phyloP scores from a whole-genome alignment of 1,140 invertebrate genomes.

The Dinoponera quadriceps region DNA sequence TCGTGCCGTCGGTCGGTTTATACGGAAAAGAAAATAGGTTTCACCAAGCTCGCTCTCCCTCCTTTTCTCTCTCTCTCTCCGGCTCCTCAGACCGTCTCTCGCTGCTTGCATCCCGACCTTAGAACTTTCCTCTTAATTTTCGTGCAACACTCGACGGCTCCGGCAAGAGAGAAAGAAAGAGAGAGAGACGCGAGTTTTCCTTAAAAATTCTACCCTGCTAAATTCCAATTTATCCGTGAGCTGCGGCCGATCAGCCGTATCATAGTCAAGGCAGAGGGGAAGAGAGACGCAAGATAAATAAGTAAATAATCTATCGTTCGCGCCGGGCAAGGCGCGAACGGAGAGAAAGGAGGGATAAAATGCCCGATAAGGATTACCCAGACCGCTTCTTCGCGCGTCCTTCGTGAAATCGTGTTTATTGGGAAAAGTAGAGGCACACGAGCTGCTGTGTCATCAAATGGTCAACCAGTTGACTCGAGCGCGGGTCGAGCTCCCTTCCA shows the following conservation, averaged over 20 bases:
- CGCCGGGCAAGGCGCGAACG: neutral
- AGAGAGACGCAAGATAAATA: conserved; percentile 7
- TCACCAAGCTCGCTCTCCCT: conserved; percentile 32
- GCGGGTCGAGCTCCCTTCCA: conserved; percentile 9
- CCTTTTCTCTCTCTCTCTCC: neutral
- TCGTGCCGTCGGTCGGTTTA: conserved; percentile 57
- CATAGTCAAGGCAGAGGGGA: neutral
- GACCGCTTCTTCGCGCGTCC: neutral
- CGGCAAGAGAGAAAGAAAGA: too few species aligned
- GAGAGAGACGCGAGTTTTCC: conserved; percentile 22
- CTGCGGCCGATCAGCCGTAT: conserved; percentile 30
- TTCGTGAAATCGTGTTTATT: neutral
- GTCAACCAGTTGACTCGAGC: conserved; percentile 17
- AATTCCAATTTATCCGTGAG: conserved; percentile 43
- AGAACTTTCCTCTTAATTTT: conserved; percentile 60
- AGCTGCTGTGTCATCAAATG: conserved; percentile 16
- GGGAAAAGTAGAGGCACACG: neutral
- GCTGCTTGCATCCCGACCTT: conserved; percentile 47
- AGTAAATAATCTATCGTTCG: conserved; percentile 22
- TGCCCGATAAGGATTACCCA: neutral
- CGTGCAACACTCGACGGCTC: conserved; percentile 30
- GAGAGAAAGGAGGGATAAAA: neutral
- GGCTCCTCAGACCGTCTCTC: neutral
- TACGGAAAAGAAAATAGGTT: conserved; percentile 57
- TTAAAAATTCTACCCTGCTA: conserved; percentile 48